These are phyloP conservation scores for Crepidodera aurea DNA, from an alignment of 2,888 invertebrate genomes.

Conservation along the genomic window DNA sequence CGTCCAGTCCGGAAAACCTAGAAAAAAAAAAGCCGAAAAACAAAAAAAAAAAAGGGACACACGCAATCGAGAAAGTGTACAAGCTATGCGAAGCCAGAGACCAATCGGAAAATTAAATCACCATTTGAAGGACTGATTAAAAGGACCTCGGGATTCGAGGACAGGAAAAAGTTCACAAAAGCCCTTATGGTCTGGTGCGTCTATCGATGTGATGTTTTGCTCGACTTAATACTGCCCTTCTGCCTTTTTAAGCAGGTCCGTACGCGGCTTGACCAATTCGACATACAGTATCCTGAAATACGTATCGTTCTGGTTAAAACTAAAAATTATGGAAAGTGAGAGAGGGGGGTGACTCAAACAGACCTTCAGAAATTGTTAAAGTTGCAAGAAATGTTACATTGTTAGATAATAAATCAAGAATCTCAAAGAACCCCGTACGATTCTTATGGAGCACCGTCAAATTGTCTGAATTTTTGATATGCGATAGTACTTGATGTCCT, in stretches of 20 bases:
- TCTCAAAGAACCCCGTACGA: too few relatives aligned
- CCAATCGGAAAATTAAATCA: conserved; percentile 26
- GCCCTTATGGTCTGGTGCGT: conserved; percentile 19
- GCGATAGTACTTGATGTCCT: too few relatives aligned
- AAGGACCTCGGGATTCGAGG: not conserved
- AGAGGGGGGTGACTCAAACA: too few relatives aligned
- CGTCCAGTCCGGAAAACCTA: not conserved
- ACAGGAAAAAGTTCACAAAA: conserved; percentile 9
- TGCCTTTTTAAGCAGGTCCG: not conserved
- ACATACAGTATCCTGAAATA: too few relatives aligned
- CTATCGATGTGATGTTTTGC: conserved; percentile 18
- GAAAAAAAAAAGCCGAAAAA: not conserved
- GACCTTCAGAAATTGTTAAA: too few relatives aligned
- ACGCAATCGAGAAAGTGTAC: conserved; percentile 9
- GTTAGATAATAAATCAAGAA: too few relatives aligned
- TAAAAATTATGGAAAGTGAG: too few relatives aligned
- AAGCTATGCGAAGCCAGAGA: conserved; percentile 4
- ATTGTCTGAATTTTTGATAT: too few relatives aligned
- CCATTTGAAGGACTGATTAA: conserved; percentile 17
- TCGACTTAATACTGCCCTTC: conserved; percentile 4
- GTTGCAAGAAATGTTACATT: too few relatives aligned
- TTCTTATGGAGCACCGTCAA: too few relatives aligned
- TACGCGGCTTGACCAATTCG: too few relatives aligned
- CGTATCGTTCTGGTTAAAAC: too few relatives aligned
- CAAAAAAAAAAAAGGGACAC: not conserved